phyloP scores from a whole-genome alignment of 2,797 vertebrate species.

The Aphelocoma californica region DNA sequence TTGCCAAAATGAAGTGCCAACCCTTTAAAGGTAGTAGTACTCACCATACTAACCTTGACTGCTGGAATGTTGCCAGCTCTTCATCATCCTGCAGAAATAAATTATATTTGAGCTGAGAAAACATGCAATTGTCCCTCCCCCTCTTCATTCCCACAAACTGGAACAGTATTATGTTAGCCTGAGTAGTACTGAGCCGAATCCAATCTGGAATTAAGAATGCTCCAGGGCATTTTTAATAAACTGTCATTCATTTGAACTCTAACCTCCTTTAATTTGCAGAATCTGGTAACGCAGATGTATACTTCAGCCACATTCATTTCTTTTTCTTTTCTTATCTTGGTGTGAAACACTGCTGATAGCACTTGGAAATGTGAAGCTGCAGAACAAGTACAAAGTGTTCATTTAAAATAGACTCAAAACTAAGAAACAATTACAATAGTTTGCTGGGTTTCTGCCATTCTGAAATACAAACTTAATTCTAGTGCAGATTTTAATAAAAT shows the following conservation, averaged over 20 bases:
- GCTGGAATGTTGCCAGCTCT: conserved; percentile 19
- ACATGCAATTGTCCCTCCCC: background rate
- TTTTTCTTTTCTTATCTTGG: conserved; percentile 20
- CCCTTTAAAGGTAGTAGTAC: background rate
- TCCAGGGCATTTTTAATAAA: conserved; percentile 57
- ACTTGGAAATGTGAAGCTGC: background rate
- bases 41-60: background rate
- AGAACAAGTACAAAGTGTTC: background rate
- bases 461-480: background rate
- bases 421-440: background rate
- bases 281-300: conserved; percentile 52
- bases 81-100: background rate
- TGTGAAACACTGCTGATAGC: conserved; percentile 20
- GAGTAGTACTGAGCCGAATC: conserved; percentile 23
- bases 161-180: conserved; percentile 36
- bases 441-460: background rate
- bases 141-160: conserved; percentile 35
- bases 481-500: background rate
- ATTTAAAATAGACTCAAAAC: background rate
- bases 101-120: background rate
- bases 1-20: background rate
- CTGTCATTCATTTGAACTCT: conserved; percentile 67
- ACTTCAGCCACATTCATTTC: conserved; percentile 37
- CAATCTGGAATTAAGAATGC: conserved; percentile 52
- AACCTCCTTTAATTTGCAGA: conserved; percentile 50